Evolutionary conservation across 2,797 vertebrate species (phyloP).

Genomic region (Scleropages formosus): DNA sequence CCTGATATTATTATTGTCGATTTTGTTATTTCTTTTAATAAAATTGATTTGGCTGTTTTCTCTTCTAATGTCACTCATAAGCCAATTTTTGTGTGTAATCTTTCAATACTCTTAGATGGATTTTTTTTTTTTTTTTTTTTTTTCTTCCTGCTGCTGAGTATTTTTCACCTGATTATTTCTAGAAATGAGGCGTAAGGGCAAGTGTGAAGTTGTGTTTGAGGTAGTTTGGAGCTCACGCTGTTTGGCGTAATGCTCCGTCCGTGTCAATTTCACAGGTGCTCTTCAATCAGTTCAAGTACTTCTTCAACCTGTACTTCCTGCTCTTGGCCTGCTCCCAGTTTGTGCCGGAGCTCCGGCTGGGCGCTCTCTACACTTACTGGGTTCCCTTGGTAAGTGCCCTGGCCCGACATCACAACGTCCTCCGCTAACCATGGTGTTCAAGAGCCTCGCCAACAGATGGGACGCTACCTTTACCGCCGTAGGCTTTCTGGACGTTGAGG

Average conservation of each 20-base stretch:
- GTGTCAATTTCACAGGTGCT: constrained; percentile 76
- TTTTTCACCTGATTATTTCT: no score
- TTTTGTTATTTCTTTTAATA: no score
- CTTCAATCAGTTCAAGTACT: constrained; percentile 98
- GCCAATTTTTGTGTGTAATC: background rate
- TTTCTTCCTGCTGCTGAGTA: no score
- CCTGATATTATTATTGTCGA: no score
- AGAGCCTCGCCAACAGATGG: background rate
- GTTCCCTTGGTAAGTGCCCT: constrained; percentile 87
- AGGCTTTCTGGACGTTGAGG: background rate
- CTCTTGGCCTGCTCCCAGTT: constrained; percentile 96
- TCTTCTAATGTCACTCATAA: constrained; percentile 3
- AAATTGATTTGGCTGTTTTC: background rate
- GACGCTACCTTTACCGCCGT: background rate
- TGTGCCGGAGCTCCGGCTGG: constrained; percentile 87
- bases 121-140: no score
- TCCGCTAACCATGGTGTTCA: background rate
- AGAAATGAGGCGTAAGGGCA: no score
- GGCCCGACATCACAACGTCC: background rate
- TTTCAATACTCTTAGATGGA: no score
- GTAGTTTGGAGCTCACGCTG: no score
- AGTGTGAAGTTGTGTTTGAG: no score
- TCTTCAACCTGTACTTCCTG: constrained; percentile 97
- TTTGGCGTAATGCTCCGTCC: background rate
- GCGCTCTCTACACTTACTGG: constrained; percentile 96